A percentile compares a stretch with the other conserved stretches of the same genome.
Conservation (phyloP, 2,113 vertebrate genomes). For the Meriones unguiculatus region DNA sequence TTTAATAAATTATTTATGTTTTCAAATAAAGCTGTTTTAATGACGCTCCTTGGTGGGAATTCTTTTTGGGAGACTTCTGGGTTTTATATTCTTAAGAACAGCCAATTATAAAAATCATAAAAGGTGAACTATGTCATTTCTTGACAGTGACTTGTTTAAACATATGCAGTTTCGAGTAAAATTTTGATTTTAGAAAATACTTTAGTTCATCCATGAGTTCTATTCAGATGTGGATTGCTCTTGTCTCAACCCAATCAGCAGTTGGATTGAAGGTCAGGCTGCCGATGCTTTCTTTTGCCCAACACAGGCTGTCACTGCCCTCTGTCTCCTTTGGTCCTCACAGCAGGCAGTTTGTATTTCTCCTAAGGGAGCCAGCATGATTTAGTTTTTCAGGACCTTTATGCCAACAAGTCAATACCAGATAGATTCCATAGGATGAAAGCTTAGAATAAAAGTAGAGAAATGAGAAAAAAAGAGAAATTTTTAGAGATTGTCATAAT, state of each 20-base stretch:
- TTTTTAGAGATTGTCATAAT: constrained; percentile 81
- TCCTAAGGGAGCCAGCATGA: constrained; percentile 77
- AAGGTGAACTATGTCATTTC: neutral
- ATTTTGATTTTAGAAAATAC: constrained; percentile 53
- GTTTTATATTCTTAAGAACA: neutral
- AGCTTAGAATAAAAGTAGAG: constrained; percentile 72
- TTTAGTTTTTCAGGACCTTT: constrained; percentile 80
- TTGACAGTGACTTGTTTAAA: constrained; percentile 9
- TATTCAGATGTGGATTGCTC: constrained; percentile 18
- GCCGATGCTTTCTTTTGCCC: constrained; percentile 86
- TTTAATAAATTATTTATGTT: neutral
- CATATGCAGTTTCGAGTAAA: neutral
- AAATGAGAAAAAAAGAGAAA: constrained; percentile 53
- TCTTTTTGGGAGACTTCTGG: neutral
- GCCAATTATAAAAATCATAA: neutral
- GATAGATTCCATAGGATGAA: constrained; percentile 83
- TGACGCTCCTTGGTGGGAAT: neutral
- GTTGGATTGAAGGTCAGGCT: constrained; percentile 86
- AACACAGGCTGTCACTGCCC: constrained; percentile 87
- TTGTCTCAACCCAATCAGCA: neutral
- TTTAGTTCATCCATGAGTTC: constrained; percentile 39
- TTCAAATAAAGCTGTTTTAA: neutral
- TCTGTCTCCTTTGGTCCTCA: constrained; percentile 85
- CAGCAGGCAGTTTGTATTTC: constrained; percentile 65
- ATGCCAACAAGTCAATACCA: constrained; percentile 83